Base-by-base conservation (phyloP, 1,140 invertebrate species). In the Papilio xuthus region DNA sequence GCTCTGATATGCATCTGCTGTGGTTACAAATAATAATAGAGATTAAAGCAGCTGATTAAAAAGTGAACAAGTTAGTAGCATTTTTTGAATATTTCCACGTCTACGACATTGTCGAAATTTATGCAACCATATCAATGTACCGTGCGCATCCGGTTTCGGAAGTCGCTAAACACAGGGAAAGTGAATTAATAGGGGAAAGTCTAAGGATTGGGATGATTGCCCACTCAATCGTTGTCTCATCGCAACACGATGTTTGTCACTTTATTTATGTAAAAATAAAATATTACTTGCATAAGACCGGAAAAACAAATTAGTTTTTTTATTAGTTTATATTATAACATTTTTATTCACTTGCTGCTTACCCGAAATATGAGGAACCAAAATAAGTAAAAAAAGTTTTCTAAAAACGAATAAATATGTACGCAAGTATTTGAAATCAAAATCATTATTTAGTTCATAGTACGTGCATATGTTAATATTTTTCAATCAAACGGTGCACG, bases 101-200 rank as follows among this genome's bases (percentile, higher is more conserved):
- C 42, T 12, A 44, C 67, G 26, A 76, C 32, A 41, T 76, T 73
- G 72, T 81, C 69, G 75, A 76, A 82, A 81, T 82, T 80, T 83
- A 80, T 83, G 82, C 80, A 85, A 81, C 72, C 79, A 80, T 71
- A 79, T 41, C 78, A 79, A 82, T 85, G 76, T 80, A 79, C 78
- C 78, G 81, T 75, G 75, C 81, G 80, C 82, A 85, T 87, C 84
- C 82, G 71, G 77, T 78, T 80, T 81, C 80, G 83, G 73, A 83
- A 84, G 79, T 82, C 81, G 82, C 83, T 85, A 83, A 88, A 88
- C 81, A 83, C 75, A 84, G 87, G 85, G 92, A 92, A 93, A 93
- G 92, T 92, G 91, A 93, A 90, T 93, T 91, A 90, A 92, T 92
- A 84, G 85, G 89, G 88, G 89, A 93, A 93, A 92, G 89, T 91